A percentile compares a stretch with the other conserved stretches of the same genome.
Evolutionary conservation across 35 echinoderm and acorn worm species (phyloP).

Genomic region (Lytechinus pictus): DNA sequence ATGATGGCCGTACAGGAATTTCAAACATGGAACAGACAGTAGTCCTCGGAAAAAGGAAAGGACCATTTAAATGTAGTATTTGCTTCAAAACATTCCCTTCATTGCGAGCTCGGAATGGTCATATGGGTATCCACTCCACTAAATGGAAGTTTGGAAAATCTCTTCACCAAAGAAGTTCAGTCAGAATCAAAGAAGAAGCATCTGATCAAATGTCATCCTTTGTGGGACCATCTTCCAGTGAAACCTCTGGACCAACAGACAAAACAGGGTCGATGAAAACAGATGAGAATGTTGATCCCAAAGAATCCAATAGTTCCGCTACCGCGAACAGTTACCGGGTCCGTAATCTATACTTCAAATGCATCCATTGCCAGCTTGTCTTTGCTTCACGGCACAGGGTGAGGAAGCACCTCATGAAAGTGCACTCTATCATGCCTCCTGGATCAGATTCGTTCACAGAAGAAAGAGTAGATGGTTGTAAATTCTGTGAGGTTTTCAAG

Average conservation of each 20-base stretch:
- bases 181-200: not conserved
- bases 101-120: slow-evolving; percentile 14
- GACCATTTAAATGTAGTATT: slow-evolving; percentile 8
- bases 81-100: slow-evolving; percentile 40
- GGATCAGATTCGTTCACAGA: slow-evolving; percentile 23
- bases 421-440: slow-evolving; percentile 8
- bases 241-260: not conserved
- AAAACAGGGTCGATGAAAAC: not conserved
- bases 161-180: slow-evolving; percentile 12
- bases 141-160: slow-evolving; percentile 39
- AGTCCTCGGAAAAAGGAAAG: not conserved
- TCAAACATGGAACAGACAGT: not conserved
- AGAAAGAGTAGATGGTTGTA: slow-evolving; percentile 47
- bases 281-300: not conserved
- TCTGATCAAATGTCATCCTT: not conserved
- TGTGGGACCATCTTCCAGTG: not conserved
- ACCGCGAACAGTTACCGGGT: not conserved
- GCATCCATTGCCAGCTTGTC: slow-evolving; percentile 27
- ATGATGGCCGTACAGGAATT: not conserved
- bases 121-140: slow-evolving; percentile 34
- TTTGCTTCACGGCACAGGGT: slow-evolving; percentile 41
- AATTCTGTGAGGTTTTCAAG: slow-evolving; percentile 51
- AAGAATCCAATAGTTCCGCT: not conserved
- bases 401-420: slow-evolving; percentile 22
- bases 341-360: not conserved